phyloP scores from a whole-genome alignment of 2,888 invertebrate genomes.

The Drosophila phalerata region DNA sequence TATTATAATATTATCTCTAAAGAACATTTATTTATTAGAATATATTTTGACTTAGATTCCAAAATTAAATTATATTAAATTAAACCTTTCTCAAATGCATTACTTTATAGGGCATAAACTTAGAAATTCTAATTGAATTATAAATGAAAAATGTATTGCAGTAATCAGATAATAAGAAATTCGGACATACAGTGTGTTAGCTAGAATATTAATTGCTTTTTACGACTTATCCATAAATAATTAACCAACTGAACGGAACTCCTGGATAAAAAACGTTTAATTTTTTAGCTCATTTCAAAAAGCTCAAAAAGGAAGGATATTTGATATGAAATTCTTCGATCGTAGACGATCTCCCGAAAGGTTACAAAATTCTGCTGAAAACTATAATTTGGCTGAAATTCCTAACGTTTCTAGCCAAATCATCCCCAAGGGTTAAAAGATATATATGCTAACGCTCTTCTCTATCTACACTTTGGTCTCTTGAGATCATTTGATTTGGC shows the following conservation, averaged over 20 bases:
- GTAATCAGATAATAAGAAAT: not conserved
- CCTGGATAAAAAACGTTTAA: not conserved
- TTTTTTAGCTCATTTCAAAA: too few species aligned
- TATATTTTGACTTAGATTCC: too few species aligned
- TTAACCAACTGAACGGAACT: not conserved
- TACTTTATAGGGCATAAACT: not conserved
- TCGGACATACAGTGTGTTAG: not conserved
- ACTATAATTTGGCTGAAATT: too few species aligned
- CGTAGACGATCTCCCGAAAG: too few species aligned
- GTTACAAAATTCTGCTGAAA: too few species aligned
- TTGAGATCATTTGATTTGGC: slow-evolving; percentile 7
- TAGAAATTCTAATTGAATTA: not conserved
- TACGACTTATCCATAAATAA: not conserved
- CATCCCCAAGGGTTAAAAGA: not conserved
- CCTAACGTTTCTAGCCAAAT: not conserved
- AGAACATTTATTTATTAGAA: too few species aligned
- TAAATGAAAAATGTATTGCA: not conserved
- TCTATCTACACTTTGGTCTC: not conserved
- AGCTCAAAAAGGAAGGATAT: too few species aligned
- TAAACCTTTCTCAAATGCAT: not conserved
- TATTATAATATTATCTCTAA: too few species aligned
- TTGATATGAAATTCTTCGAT: too few species aligned
- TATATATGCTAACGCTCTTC: not conserved
- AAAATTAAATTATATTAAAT: too few species aligned
- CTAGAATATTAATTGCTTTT: not conserved